A percentile compares a stretch with the other conserved stretches of the same genome.
Conservation (phyloP, 2,113 vertebrate species). For the Scomber japonicus region DNA sequence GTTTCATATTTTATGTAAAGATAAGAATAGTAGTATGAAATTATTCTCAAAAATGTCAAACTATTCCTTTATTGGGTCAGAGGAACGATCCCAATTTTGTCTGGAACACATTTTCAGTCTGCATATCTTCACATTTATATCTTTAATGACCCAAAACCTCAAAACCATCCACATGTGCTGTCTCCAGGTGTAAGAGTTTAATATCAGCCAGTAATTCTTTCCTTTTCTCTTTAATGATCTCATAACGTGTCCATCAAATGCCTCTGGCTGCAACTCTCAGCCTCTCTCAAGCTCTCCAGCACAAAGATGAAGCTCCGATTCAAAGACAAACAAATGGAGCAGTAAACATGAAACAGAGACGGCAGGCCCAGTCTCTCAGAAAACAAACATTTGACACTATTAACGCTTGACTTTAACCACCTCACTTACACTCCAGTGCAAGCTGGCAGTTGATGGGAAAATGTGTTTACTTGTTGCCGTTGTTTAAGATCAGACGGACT, state of each 20-base stretch:
- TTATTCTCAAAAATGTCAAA: not conserved
- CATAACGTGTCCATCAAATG: no score
- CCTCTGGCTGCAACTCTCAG: not conserved
- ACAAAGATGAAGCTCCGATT: not conserved
- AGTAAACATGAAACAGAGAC: conserved; percentile 32
- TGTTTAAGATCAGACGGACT: conserved; percentile 15
- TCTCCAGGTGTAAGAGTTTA: not conserved
- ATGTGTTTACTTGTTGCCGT: conserved; percentile 41
- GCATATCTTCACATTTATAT: not conserved
- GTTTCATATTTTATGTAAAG: no score
- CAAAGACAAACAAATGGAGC: conserved; percentile 48
- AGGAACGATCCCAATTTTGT: not conserved
- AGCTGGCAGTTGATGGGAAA: conserved; percentile 45
- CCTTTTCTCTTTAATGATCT: not conserved
- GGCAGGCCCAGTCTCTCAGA: conserved; percentile 4
- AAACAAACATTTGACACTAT: conserved; percentile 49
- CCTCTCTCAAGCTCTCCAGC: not conserved
- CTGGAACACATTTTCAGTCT: not conserved
- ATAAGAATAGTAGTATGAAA: no score
- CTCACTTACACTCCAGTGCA: not conserved
- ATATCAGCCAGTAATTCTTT: not conserved
- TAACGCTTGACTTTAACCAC: conserved; percentile 37
- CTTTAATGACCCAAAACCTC: not conserved
- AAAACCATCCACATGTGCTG: not conserved
- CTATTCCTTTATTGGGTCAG: not conserved